phyloP scores from a whole-genome alignment of 2,888 invertebrate genomes.

The Dioctria rufipes region DNA sequence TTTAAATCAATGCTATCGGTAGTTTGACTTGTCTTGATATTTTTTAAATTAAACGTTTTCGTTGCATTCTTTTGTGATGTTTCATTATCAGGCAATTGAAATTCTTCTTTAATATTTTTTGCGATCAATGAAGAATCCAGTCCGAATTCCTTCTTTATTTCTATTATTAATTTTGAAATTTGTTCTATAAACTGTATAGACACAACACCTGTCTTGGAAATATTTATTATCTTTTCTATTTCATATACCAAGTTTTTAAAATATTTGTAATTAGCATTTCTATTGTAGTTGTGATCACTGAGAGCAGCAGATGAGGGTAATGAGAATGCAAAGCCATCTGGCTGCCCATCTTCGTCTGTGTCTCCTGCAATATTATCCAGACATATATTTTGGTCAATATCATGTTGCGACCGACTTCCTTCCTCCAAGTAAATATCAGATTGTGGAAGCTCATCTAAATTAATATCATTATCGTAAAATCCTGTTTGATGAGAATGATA shows the following conservation, averaged over 20 bases:
- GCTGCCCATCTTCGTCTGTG: background rate
- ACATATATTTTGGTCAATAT: background rate
- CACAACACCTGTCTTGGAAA: no score
- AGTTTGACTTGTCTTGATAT: no score
- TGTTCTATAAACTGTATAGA: background rate
- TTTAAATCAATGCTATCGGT: no score
- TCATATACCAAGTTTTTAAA: background rate
- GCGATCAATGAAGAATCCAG: background rate
- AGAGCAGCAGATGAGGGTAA: conserved; percentile 8
- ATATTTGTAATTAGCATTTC: background rate
- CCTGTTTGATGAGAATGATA: background rate
- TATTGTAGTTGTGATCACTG: conserved; percentile 39
- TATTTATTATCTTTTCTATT: no score
- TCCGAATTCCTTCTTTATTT: background rate
- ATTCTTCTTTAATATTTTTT: background rate
- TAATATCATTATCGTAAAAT: background rate
- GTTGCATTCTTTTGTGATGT: background rate
- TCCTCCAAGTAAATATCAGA: background rate
- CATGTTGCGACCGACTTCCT: background rate
- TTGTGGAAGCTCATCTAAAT: background rate
- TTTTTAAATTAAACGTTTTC: no score
- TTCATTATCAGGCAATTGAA: background rate
- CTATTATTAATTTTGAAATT: background rate
- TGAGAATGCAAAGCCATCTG: background rate
- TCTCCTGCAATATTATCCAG: background rate